Conservation (phyloP, 1,140 invertebrate genomes). For the Atta colombica region DNA sequence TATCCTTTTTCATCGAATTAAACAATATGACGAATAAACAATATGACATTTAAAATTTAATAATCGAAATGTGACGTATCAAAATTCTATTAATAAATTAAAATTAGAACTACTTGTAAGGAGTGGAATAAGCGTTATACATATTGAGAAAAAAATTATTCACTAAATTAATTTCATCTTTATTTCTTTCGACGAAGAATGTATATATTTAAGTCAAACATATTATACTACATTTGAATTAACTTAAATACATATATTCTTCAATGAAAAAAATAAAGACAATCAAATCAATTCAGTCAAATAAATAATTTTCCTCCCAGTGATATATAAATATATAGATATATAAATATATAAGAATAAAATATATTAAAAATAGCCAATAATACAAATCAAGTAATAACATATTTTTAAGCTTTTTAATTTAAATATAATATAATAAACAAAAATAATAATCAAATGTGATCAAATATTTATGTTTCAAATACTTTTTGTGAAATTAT, state of each 20-base stretch:
- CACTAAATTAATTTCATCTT: no score
- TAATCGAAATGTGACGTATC: neutral
- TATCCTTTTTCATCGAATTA: no score
- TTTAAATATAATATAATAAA: neutral
- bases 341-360: neutral
- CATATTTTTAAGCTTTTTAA: neutral
- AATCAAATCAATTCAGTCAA: no score
- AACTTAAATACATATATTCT: no score
- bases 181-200: no score
- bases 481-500: no score
- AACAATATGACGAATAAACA: no score
- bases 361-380: neutral
- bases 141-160: no score
- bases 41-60: neutral
- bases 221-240: no score
- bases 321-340: neutral
- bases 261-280: no score
- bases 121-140: neutral
- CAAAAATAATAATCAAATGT: neutral
- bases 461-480: neutral
- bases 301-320: no score
- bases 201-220: no score
- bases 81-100: slow-evolving; percentile 14
- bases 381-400: neutral
- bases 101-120: neutral